phyloP scores from a whole-genome alignment of 2,888 invertebrate species.

The Nephrotoma guestfalica region DNA sequence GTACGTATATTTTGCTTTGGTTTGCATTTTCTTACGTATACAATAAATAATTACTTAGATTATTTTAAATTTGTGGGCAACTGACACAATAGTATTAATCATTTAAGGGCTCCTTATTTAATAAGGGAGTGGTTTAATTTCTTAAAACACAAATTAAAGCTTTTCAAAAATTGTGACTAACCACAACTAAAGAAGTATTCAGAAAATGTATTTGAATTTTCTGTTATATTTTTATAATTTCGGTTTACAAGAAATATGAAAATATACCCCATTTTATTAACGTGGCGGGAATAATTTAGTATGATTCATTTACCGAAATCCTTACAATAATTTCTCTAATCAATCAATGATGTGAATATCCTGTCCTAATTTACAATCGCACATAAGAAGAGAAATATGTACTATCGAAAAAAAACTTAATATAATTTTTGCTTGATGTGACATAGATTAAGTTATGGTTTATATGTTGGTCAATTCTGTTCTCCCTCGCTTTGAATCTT shows the following conservation, averaged over 20 bases:
- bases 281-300: not conserved
- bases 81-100: not conserved
- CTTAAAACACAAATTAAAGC: not conserved
- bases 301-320: not conserved
- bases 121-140: not conserved
- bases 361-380: not conserved
- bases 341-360: not conserved
- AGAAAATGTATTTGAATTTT: not conserved
- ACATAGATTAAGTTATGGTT: not conserved
- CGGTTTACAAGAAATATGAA: not conserved
- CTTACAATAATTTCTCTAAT: not conserved
- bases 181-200: not conserved
- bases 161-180: not conserved
- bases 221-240: not conserved
- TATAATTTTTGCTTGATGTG: not conserved
- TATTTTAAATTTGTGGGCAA: not conserved
- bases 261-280: not conserved
- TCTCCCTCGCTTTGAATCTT: not conserved
- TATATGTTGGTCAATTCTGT: not conserved
- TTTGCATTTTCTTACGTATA: not conserved
- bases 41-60: not conserved
- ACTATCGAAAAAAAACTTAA: not conserved
- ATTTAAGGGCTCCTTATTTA: not conserved
- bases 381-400: not conserved
- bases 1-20: not conserved